Percentiles rank a stretch among this genome's conserved stretches.
Conservation (phyloP, 2,113 vertebrate species). For the Perognathus longimembris region DNA sequence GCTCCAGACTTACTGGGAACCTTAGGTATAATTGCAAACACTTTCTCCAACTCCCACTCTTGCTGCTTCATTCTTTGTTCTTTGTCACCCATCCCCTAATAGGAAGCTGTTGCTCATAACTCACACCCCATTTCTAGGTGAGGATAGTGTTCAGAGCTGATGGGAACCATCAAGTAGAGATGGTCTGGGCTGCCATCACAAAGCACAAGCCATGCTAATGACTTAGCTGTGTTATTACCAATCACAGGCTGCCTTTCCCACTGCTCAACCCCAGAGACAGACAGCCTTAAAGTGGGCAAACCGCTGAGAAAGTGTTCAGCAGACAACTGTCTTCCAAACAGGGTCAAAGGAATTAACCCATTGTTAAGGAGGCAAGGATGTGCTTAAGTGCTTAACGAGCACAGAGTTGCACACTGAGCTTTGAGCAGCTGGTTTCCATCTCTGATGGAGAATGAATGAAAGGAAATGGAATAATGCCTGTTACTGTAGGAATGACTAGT, state of each 20-base stretch:
- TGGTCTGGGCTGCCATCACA: not conserved
- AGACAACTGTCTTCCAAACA: constrained; percentile 64
- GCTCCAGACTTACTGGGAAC: not conserved
- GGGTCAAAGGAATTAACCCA: constrained; percentile 80
- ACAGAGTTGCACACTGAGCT: constrained; percentile 36
- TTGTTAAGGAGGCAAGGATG: constrained; percentile 60
- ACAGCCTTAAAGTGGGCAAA: constrained; percentile 61
- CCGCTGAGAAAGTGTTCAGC: constrained; percentile 62
- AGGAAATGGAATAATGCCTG: not conserved
- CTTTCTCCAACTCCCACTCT: not conserved
- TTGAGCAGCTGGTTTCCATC: constrained; percentile 70
- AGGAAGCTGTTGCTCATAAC: not conserved
- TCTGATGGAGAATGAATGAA: constrained; percentile 32
- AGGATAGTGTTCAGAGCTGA: not conserved
- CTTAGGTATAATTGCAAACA: not conserved
- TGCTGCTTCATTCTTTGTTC: not conserved
- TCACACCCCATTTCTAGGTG: not conserved
- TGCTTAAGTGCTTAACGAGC: constrained; percentile 61
- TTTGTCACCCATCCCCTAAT: not conserved
- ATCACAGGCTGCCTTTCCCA: not conserved
- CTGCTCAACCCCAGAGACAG: constrained; percentile 18
- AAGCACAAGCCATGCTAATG: not conserved
- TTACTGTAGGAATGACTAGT: not conserved
- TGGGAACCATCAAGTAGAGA: not conserved
- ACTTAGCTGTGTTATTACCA: not conserved